These are phyloP conservation scores for Calcarius lapponicus DNA, from an alignment of 2,797 vertebrate species.

Conservation along the genomic window DNA sequence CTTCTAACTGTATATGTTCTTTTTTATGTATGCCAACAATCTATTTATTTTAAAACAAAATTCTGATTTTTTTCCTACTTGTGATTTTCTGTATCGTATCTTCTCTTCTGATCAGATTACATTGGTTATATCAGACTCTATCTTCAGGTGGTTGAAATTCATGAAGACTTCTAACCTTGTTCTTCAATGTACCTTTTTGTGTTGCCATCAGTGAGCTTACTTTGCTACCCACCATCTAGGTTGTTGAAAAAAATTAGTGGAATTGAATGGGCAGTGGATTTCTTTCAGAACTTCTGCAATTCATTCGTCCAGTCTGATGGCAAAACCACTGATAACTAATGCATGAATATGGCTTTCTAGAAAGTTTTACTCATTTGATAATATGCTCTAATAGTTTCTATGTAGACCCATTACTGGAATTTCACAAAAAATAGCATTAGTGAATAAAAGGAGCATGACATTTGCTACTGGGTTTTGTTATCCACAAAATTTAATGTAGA, in stretches of 20 bases:
- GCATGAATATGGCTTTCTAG: neutral
- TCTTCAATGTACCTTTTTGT: neutral
- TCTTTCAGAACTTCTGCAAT: neutral
- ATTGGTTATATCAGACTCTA: neutral
- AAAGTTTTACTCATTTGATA: neutral
- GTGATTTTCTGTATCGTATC: neutral
- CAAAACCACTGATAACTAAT: neutral
- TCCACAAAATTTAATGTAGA: neutral
- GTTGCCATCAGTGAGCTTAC: neutral
- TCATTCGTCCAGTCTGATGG: neutral
- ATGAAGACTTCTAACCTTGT: neutral
- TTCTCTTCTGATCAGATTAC: neutral
- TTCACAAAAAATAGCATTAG: neutral
- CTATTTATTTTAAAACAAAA: neutral
- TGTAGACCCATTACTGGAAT: neutral
- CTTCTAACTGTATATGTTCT: neutral
- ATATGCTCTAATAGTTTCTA: neutral
- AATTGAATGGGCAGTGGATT: neutral
- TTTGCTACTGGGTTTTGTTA: neutral
- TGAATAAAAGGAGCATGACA: neutral
- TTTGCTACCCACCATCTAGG: neutral
- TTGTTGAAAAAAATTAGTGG: neutral
- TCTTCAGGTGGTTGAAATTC: neutral
- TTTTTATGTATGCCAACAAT: neutral
- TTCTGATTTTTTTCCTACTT: neutral